phyloP scores from a whole-genome alignment of 1,140 invertebrate genomes.

The Drosophila subpulchrella region DNA sequence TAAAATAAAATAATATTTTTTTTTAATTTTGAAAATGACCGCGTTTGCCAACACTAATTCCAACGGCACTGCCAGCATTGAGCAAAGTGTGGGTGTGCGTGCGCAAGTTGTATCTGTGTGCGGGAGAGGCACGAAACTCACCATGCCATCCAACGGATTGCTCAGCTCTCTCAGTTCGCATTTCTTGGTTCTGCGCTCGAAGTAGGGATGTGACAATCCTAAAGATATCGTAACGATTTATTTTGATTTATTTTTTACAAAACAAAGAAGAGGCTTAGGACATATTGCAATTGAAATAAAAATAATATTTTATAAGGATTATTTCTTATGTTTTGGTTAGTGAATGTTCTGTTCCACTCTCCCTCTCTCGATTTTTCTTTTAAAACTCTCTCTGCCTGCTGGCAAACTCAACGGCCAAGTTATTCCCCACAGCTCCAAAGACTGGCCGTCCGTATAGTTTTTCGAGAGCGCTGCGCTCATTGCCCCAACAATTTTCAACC shows the following conservation, averaged over 20 bases:
- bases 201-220: constrained; percentile 5
- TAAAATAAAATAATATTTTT: too few species aligned
- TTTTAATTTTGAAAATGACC: constrained; percentile 13
- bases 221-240: not conserved
- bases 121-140: constrained; percentile 50
- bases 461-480: constrained; percentile 1
- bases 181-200: constrained; percentile 18
- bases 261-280: not conserved
- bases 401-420: too few species aligned
- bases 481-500: constrained; percentile 29
- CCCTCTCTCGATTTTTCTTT: not conserved
- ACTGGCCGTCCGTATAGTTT: not conserved
- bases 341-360: not conserved
- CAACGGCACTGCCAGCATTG: constrained; percentile 16
- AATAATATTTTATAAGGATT: not conserved
- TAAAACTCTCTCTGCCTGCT: not conserved
- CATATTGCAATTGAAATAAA: not conserved
- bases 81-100: constrained; percentile 34
- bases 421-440: constrained; percentile 14
- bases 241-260: not conserved
- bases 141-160: constrained; percentile 42
- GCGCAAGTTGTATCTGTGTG: constrained; percentile 33
- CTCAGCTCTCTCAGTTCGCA: constrained; percentile 15
- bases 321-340: not conserved
- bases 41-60: constrained; percentile 9